These are phyloP conservation scores for Macaca nemestrina DNA, from an alignment of 2,113 vertebrate species.

Conservation along the genomic window DNA sequence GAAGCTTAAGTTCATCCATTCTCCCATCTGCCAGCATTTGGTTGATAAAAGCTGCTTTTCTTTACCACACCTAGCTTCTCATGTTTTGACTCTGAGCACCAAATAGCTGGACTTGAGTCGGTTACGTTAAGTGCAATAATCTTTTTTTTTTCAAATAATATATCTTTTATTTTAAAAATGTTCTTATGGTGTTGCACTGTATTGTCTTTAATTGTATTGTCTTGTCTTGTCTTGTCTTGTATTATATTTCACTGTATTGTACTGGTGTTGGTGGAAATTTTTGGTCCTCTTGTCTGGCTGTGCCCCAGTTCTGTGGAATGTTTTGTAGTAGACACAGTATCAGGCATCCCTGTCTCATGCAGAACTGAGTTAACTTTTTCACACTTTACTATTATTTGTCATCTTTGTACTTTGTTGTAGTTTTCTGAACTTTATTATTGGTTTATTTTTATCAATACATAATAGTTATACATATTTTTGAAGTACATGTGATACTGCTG, in stretches of 20 bases:
- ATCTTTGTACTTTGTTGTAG: not conserved
- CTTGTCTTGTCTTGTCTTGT: not conserved
- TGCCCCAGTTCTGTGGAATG: not conserved
- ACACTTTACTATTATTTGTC: not conserved
- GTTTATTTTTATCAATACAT: not conserved
- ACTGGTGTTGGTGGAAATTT: not conserved
- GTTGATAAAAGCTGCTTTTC: too few species aligned
- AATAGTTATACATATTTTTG: not conserved
- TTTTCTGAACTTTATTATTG: not conserved
- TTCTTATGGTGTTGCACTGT: not conserved
- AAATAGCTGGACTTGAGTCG: too few species aligned
- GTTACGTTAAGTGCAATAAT: not conserved
- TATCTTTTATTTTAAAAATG: not conserved
- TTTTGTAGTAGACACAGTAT: not conserved
- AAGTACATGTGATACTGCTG: not conserved
- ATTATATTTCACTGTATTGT: not conserved
- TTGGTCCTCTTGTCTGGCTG: not conserved
- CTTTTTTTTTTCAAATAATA: not conserved
- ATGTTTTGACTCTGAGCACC: too few species aligned
- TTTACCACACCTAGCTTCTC: too few species aligned
- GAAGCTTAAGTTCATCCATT: too few species aligned
- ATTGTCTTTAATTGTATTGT: not conserved
- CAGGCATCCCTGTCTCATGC: not conserved
- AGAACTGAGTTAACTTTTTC: not conserved
- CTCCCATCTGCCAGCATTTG: too few species aligned